These are phyloP conservation scores for Conops quadrifasciatus DNA, from an alignment of 2,888 invertebrate species.

Conservation along the genomic window DNA sequence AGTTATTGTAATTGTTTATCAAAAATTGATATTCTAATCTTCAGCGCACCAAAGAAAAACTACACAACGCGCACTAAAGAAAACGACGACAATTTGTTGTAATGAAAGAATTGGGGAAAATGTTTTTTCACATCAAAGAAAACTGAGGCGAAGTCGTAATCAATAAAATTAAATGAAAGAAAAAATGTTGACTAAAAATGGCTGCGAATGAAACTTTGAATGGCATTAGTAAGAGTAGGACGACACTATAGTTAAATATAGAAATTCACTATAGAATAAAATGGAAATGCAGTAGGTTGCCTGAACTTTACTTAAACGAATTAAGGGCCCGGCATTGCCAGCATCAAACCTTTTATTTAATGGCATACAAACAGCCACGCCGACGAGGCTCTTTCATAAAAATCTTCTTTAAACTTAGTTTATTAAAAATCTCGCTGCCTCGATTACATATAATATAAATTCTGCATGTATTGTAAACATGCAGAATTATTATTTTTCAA, in stretches of 20 bases:
- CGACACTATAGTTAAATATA: no score
- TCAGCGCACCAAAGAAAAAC: constrained; percentile 21
- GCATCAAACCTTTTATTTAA: neutral
- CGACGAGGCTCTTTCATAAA: no score
- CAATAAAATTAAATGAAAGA: constrained; percentile 23
- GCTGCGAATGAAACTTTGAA: neutral
- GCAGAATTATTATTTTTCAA: no score
- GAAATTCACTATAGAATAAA: neutral
- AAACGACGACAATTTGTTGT: constrained; percentile 28
- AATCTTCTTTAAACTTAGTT: no score
- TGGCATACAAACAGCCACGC: no score
- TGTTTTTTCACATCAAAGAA: constrained; percentile 7
- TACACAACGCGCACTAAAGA: constrained; percentile 26
- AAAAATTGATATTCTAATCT: constrained; percentile 42
- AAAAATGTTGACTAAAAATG: constrained; percentile 14
- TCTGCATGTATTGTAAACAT: no score
- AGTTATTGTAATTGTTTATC: constrained; percentile 55
- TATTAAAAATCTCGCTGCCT: no score
- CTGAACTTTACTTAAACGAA: no score
- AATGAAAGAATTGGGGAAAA: constrained; percentile 26
- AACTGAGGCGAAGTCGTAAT: constrained; percentile 15
- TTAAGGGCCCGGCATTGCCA: neutral
- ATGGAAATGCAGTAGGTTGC: neutral
- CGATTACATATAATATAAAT: no score
- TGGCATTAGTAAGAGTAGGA: neutral